Percentiles rank a stretch among this genome's conserved stretches.
Conservation (phyloP, 1,140 invertebrate species). For the Drosophila pandora region DNA sequence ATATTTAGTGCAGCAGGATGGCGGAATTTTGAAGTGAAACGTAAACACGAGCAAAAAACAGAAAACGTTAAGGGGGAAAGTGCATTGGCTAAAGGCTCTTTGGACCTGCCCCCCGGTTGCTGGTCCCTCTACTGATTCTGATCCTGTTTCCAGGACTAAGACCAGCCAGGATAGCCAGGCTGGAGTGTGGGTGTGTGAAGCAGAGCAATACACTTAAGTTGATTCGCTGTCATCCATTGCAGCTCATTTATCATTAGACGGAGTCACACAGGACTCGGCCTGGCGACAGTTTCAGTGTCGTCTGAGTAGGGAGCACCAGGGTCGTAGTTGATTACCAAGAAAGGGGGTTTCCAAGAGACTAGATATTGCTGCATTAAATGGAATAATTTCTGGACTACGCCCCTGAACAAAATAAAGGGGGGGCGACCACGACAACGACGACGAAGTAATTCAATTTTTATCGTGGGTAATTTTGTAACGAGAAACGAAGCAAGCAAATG, state of each 20-base stretch:
- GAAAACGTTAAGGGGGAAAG: conserved; percentile 57
- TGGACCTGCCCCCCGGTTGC: background rate
- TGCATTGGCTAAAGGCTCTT: conserved; percentile 54
- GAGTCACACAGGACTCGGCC: conserved; percentile 70
- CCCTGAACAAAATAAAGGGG: conserved; percentile 63
- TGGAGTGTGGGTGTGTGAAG: conserved; percentile 55
- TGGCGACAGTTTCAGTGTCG: conserved; percentile 74
- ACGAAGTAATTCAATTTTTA: conserved; percentile 84
- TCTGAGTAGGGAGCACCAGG: conserved; percentile 46
- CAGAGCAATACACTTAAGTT: conserved; percentile 83
- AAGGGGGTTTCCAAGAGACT: background rate
- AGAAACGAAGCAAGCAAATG: conserved; percentile 75
- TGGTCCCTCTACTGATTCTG: background rate
- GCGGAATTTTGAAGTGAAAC: conserved; percentile 75
- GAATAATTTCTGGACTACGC: conserved; percentile 4
- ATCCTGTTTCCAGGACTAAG: background rate
- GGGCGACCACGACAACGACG: conserved; percentile 41
- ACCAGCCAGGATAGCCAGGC: background rate
- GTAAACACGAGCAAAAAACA: conserved; percentile 70
- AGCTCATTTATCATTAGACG: conserved; percentile 83
- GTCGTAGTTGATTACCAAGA: background rate
- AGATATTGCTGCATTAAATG: background rate
- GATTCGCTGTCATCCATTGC: conserved; percentile 83
- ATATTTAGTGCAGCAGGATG: conserved; percentile 75
- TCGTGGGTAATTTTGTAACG: conserved; percentile 83